Percentiles rank a stretch among this genome's conserved stretches.
These are phyloP conservation scores for Conus ventricosus DNA, from an alignment of 1,140 invertebrate genomes.

Conservation along the genomic window DNA sequence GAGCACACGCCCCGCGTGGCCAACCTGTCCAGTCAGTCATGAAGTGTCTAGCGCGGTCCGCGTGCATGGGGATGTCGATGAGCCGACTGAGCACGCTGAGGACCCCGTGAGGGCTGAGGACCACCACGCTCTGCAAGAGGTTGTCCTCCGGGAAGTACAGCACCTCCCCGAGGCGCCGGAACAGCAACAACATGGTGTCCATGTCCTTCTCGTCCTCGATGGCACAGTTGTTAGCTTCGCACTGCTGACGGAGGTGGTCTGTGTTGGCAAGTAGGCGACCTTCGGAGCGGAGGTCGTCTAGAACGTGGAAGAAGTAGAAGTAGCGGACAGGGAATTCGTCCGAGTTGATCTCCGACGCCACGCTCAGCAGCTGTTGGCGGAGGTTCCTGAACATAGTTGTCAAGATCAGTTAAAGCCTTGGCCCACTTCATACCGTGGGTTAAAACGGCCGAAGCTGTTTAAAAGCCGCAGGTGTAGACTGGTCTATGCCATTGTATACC, in stretches of 20 bases:
- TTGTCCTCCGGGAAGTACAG: constrained; percentile 53
- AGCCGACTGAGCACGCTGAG: constrained; percentile 47
- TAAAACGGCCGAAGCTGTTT: too few relatives aligned
- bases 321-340: constrained; percentile 51
- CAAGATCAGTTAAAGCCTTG: too few relatives aligned
- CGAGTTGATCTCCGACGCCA: constrained; percentile 41
- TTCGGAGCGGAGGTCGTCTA: constrained; percentile 43
- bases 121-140: constrained; percentile 50
- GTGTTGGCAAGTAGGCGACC: constrained; percentile 41
- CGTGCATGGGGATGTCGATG: constrained; percentile 38
- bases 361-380: constrained; percentile 33
- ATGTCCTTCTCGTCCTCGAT: constrained; percentile 40
- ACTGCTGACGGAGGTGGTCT: constrained; percentile 34
- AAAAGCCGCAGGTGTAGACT: too few relatives aligned
- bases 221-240: constrained; percentile 42
- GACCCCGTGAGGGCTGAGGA: constrained; percentile 51
- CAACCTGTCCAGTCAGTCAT: constrained; percentile 43
- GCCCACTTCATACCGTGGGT: too few relatives aligned
- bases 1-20: constrained; percentile 46
- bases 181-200: constrained; percentile 50
- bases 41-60: constrained; percentile 32
- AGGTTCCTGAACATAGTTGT: constrained; percentile 27
- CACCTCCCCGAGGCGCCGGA: constrained; percentile 50
- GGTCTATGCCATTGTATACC: too few relatives aligned
- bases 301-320: constrained; percentile 51